Conservation (phyloP, 2,113 vertebrate genomes). For the Meleagris gallopavo region DNA sequence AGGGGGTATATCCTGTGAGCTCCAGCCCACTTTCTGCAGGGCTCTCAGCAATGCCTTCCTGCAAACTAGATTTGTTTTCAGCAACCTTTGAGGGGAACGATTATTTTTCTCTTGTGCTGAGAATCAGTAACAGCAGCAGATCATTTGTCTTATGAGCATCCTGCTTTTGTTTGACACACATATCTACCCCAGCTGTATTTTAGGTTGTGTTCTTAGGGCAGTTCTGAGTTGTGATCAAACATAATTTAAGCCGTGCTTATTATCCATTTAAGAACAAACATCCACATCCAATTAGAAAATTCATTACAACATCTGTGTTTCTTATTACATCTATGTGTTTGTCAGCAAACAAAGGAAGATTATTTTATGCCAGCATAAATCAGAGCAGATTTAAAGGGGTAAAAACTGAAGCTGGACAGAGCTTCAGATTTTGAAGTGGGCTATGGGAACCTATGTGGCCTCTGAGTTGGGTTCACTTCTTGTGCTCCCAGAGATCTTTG, state of each 20-base stretch:
- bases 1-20: background rate
- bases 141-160: background rate
- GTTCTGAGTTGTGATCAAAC: slow-evolving; percentile 7
- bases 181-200: slow-evolving; percentile 36
- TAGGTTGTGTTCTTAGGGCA: background rate
- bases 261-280: background rate
- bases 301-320: background rate
- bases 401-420: background rate
- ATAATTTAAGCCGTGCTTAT: background rate
- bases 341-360: background rate
- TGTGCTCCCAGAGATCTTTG: background rate
- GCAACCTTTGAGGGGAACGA: background rate
- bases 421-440: background rate
- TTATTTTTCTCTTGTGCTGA: background rate
- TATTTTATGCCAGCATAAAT: background rate
- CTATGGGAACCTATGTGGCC: background rate
- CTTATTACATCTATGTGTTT: background rate
- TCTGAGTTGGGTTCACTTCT: background rate
- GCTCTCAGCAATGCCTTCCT: background rate
- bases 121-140: background rate
- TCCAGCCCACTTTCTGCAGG: background rate
- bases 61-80: slow-evolving; percentile 14
- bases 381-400: background rate
- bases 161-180: background rate
- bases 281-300: background rate